phyloP scores from a whole-genome alignment of 2,888 invertebrate genomes.

The Pseudoips prasinana region DNA sequence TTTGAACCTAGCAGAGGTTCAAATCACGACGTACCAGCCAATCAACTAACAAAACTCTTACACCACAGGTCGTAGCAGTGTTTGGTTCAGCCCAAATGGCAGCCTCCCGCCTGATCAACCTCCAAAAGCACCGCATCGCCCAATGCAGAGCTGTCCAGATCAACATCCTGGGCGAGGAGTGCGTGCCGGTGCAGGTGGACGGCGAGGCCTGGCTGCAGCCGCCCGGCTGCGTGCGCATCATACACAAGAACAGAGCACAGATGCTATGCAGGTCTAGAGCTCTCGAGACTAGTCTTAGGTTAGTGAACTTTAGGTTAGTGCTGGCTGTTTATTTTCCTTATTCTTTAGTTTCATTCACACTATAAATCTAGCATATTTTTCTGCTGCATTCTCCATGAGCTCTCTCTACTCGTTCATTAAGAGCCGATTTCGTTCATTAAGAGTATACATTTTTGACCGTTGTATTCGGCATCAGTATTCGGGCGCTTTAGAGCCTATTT shows the following conservation, averaged over 20 bases:
- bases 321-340: slow-evolving; percentile 14
- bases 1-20: too few relatives aligned
- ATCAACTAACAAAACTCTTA: too few relatives aligned
- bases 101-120: slow-evolving; percentile 95
- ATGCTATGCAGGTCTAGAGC: slow-evolving; percentile 96
- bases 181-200: slow-evolving; percentile 95
- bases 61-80: slow-evolving; percentile 92
- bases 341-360: background rate
- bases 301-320: slow-evolving; percentile 36
- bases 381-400: too few relatives aligned
- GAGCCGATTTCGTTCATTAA: too few relatives aligned
- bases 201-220: slow-evolving; percentile 99
- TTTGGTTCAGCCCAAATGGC: slow-evolving; percentile 99
- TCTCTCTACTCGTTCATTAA: too few relatives aligned
- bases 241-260: slow-evolving; percentile 98
- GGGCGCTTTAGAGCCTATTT: too few relatives aligned
- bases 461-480: background rate
- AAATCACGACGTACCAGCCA: too few relatives aligned
- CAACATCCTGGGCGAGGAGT: slow-evolving; percentile 95
- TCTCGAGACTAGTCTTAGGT: slow-evolving; percentile 93
- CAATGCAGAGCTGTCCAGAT: slow-evolving; percentile 98
- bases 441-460: too few relatives aligned
- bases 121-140: slow-evolving; percentile 98
- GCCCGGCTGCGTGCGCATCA: slow-evolving; percentile 96
- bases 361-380: too few relatives aligned